These are phyloP conservation scores for Drosophila melanogaster DNA, from an alignment of 1,140 invertebrate species.

Conservation along the genomic window DNA sequence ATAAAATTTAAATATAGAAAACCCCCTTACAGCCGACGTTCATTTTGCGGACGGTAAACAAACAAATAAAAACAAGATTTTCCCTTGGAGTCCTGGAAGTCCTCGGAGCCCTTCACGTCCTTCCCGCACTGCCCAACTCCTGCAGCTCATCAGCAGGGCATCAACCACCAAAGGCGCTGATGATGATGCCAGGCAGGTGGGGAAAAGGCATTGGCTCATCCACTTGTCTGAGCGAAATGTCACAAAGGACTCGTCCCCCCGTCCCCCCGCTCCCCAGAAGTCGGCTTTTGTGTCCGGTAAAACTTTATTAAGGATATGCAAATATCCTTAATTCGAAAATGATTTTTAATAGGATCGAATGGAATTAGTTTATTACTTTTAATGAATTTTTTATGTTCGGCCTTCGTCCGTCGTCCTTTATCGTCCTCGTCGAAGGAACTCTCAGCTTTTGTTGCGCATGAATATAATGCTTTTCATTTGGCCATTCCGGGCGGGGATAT, in stretches of 20 bases:
- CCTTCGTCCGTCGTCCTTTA: slow-evolving; percentile 5
- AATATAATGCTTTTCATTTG: slow-evolving; percentile 74
- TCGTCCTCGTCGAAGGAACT: not conserved
- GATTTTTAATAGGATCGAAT: slow-evolving; percentile 85
- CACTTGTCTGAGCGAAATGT: slow-evolving; percentile 78
- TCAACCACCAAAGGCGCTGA: slow-evolving; percentile 66
- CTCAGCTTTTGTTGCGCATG: slow-evolving; percentile 62
- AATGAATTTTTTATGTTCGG: slow-evolving; percentile 84
- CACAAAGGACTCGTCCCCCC: slow-evolving; percentile 56
- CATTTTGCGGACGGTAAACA: slow-evolving; percentile 83
- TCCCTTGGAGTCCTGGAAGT: slow-evolving; percentile 21
- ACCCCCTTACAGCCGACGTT: slow-evolving; percentile 48
- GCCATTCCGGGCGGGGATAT: slow-evolving; percentile 9
- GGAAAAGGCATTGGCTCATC: slow-evolving; percentile 48
- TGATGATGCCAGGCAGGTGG: slow-evolving; percentile 40
- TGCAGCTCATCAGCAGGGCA: slow-evolving; percentile 63
- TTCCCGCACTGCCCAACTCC: not conserved
- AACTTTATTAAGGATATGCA: slow-evolving; percentile 84
- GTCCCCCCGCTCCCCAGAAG: not conserved
- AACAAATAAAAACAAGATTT: slow-evolving; percentile 83
- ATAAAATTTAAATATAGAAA: slow-evolving; percentile 81
- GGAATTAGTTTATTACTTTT: slow-evolving; percentile 85
- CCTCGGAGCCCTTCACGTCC: slow-evolving; percentile 1
- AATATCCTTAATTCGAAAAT: slow-evolving; percentile 85
- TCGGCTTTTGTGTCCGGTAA: slow-evolving; percentile 68